Evolutionary conservation across 2,113 vertebrate species (phyloP).

Genomic region (Oryzias melastigma): DNA sequence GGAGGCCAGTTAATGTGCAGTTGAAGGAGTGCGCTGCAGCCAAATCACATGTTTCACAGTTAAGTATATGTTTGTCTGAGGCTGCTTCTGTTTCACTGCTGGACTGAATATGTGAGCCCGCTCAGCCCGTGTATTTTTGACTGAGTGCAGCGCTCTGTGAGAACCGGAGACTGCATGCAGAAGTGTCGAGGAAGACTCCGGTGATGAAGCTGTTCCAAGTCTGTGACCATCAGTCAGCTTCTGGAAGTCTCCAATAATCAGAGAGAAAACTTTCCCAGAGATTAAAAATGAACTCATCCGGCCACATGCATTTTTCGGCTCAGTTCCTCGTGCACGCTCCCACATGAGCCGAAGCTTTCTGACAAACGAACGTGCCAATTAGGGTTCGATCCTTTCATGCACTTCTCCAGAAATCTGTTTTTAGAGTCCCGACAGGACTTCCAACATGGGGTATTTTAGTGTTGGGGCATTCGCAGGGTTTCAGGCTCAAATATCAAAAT

Average conservation of each 20-base stretch:
- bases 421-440: constrained; percentile 62
- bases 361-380: constrained; percentile 64
- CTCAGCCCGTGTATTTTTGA: constrained; percentile 68
- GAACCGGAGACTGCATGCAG: constrained; percentile 31
- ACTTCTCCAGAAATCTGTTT: constrained; percentile 46
- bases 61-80: constrained; percentile 75
- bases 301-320: no score
- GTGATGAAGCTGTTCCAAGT: no score
- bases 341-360: constrained; percentile 35
- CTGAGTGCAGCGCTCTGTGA: constrained; percentile 46
- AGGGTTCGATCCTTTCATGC: constrained; percentile 47
- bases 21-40: constrained; percentile 62
- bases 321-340: no score
- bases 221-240: no score
- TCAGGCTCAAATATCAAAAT: constrained; percentile 72
- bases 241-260: no score
- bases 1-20: constrained; percentile 71
- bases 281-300: no score
- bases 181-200: no score
- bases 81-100: constrained; percentile 71
- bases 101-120: constrained; percentile 65
- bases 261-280: no score
- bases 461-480: constrained; percentile 47
- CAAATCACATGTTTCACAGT: constrained; percentile 70
- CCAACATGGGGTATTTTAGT: constrained; percentile 60